Evolutionary conservation across 2,888 invertebrate species (phyloP).

Genomic region (Oligia strigilis): DNA sequence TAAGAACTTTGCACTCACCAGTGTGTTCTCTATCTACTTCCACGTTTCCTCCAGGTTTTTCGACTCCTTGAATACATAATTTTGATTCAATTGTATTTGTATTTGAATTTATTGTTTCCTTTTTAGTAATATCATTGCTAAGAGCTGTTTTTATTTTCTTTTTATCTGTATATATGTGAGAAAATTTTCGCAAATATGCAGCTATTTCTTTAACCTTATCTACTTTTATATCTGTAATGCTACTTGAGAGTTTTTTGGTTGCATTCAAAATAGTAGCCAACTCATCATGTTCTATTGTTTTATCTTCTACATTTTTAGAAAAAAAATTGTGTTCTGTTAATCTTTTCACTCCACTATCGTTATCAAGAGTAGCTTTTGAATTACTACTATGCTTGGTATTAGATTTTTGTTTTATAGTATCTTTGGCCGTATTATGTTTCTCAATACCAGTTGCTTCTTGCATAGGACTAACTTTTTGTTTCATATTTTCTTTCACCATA

Average conservation of each 20-base stretch:
- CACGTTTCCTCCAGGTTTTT: slow-evolving; percentile 81
- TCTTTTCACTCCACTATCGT: slow-evolving; percentile 9
- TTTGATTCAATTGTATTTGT: slow-evolving; percentile 73
- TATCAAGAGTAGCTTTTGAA: slow-evolving; percentile 18
- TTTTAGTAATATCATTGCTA: slow-evolving; percentile 36
- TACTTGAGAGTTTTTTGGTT: slow-evolving; percentile 44
- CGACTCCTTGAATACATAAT: slow-evolving; percentile 81
- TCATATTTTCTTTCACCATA: not conserved
- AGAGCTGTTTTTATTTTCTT: slow-evolving; percentile 50
- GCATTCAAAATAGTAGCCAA: slow-evolving; percentile 48
- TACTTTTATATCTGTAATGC: slow-evolving; percentile 44
- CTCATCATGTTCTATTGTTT: slow-evolving; percentile 36
- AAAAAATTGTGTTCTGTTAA: slow-evolving; percentile 36
- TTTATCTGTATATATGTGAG: slow-evolving; percentile 56
- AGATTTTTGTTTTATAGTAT: slow-evolving; percentile 12
- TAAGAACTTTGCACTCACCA: slow-evolving; percentile 59
- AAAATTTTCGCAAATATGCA: slow-evolving; percentile 67
- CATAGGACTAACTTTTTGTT: slow-evolving; percentile 18
- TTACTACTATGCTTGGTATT: slow-evolving; percentile 14
- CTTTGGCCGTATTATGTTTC: slow-evolving; percentile 17
- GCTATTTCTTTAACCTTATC: slow-evolving; percentile 72
- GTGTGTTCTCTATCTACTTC: slow-evolving; percentile 23
- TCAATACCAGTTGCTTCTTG: slow-evolving; percentile 19
- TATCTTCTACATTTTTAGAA: slow-evolving; percentile 39
- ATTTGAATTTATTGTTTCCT: slow-evolving; percentile 48